Evolutionary conservation across 2,888 invertebrate genomes (phyloP).

Genomic region (Calameuta pallipes): DNA sequence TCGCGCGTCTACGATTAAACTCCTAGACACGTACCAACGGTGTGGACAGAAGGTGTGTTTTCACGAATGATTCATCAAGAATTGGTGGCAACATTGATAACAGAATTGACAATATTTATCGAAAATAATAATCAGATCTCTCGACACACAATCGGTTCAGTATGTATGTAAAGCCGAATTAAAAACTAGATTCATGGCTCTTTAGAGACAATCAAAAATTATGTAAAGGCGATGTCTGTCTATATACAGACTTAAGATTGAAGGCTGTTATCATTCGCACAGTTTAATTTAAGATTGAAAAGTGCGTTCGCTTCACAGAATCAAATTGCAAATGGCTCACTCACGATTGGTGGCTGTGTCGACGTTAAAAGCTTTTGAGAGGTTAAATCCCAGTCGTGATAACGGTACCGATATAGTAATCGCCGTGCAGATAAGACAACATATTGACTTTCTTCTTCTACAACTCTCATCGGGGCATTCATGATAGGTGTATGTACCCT

Average conservation of each 20-base stretch:
- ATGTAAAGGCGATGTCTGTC: not conserved
- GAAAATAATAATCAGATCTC: not conserved
- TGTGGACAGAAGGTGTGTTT: conserved; percentile 73
- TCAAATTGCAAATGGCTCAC: not conserved
- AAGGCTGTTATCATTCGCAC: not conserved
- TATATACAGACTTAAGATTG: not conserved
- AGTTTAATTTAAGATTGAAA: not conserved
- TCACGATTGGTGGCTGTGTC: not conserved
- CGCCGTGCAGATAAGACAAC: not conserved
- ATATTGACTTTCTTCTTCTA: not conserved
- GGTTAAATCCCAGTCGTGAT: not conserved
- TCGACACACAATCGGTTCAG: not conserved
- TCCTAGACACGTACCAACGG: conserved; percentile 76
- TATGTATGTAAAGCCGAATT: not conserved
- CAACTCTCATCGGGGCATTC: not conserved
- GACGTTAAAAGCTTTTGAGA: not conserved
- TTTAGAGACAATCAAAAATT: not conserved
- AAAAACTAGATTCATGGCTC: not conserved
- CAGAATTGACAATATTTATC: not conserved
- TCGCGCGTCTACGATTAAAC: conserved; percentile 76
- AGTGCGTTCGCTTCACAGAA: not conserved
- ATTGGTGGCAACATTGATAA: not conserved
- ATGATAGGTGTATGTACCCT: not conserved
- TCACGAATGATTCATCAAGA: not conserved
- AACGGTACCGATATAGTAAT: not conserved